Evolutionary conservation across 1,140 invertebrate species (phyloP), one percentile per base, ranked within the genome.

Genomic region (Diploscapter pachys): DNA sequence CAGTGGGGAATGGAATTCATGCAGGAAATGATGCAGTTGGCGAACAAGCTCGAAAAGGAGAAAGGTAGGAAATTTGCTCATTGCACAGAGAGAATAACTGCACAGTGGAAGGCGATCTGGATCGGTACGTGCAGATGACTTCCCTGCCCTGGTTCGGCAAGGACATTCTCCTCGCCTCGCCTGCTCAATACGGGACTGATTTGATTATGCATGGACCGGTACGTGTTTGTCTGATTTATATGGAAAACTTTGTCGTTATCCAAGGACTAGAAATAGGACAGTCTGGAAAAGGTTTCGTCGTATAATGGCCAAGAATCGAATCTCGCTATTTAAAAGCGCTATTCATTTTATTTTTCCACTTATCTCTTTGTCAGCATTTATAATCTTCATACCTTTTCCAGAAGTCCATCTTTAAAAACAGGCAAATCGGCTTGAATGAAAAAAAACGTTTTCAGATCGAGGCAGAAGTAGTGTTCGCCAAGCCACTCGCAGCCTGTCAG

Each of bases 1-100:
- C 92, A 95, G 83, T 92, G 96, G 87, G 95, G 96, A 0, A 85
- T 96, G 49, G 88, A 92, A 52, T 98, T 98, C 82, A 97, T 98
- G 93, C 92, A 95, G 82, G 95, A 98, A 88, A 96, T 98, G 93
- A 90, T 5, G 92, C 95, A 87, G 87, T 77, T 72, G 73, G 3
- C 68, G 4, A 74, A 75, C 52, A 67, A 59, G 9, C 31, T 79
- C 6, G 64, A 74, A 50, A 80, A 69, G n/a, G 70, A 66, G 86
- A 8, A 61, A 78, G 50, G 73, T 66, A 52, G 52, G 63, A 63
- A 49, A 9, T 11, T 73, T 8, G 66, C 70, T 3, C 54, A 31
- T 13, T 49, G 5, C 9, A 11, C 67, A n/a, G n/a, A 31, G n/a
- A 31, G 51, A 73, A 6, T 51, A 8, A 51, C 31, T 71, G 49